phyloP scores from a whole-genome alignment of 2,113 vertebrate genomes.

The Megalops atlanticus region DNA sequence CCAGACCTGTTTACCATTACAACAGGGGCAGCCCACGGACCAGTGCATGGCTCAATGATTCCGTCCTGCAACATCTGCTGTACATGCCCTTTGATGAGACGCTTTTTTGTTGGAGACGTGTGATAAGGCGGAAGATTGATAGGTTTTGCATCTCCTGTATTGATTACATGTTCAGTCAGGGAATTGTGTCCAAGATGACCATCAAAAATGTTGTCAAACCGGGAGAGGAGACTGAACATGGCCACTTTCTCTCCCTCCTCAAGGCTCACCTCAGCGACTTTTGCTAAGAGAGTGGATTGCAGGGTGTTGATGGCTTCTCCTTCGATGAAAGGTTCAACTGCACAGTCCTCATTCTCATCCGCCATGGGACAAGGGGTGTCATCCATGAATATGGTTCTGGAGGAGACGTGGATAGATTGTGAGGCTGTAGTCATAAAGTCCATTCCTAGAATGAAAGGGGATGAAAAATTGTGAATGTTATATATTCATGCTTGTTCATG shows the following conservation, averaged over 20 bases:
- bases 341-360: neutral
- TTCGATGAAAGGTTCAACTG: neutral
- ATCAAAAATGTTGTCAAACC: neutral
- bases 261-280: neutral
- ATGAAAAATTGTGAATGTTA: too few species aligned
- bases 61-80: neutral
- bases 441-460: neutral
- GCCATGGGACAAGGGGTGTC: neutral
- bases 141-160: neutral
- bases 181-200: neutral
- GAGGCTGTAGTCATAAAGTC: neutral
- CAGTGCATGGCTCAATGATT: conserved; percentile 18
- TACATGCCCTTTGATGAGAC: neutral
- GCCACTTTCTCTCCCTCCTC: neutral
- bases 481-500: too few species aligned
- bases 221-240: neutral
- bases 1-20: neutral
- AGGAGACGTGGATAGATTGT: neutral
- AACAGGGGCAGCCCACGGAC: conserved; percentile 8
- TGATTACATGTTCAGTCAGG: neutral
- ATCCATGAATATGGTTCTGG: neutral
- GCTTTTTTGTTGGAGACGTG: neutral
- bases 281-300: neutral
- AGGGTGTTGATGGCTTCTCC: neutral
- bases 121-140: conserved; percentile 16